Evolutionary conservation across 1,140 invertebrate species (phyloP).

Genomic region (Hesperophylax magnus): DNA sequence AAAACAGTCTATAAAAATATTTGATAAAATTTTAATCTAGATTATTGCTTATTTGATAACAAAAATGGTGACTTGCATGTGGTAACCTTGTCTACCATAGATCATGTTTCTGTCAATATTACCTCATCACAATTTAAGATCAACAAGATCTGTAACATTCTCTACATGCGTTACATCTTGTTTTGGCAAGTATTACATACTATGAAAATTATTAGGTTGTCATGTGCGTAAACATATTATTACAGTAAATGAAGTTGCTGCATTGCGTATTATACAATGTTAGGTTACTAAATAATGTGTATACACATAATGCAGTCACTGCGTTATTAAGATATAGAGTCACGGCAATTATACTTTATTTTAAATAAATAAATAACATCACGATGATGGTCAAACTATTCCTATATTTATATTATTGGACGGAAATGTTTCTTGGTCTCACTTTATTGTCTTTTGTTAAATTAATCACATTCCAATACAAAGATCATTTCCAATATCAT

Average conservation of each 20-base stretch:
- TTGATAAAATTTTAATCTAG: conserved; percentile 13
- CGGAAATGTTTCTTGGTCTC: conserved; percentile 21
- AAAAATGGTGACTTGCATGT: conserved; percentile 36
- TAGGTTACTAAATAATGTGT: background rate
- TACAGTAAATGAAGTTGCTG: too few relatives aligned
- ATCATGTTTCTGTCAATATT: conserved; percentile 2
- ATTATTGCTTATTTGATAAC: conserved; percentile 31
- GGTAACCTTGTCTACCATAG: conserved; percentile 30
- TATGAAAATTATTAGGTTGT: too few relatives aligned
- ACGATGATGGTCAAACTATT: background rate
- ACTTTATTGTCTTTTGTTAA: conserved; percentile 1
- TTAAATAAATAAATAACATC: conserved; percentile 25
- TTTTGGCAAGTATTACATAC: conserved; percentile 13
- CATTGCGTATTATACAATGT: background rate
- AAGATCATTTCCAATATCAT: conserved; percentile 3
- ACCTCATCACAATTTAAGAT: conserved; percentile 8
- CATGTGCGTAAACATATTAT: too few relatives aligned
- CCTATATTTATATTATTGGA: conserved; percentile 15
- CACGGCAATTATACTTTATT: background rate
- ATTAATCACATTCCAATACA: conserved; percentile 7
- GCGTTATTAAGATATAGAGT: background rate
- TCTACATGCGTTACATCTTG: background rate
- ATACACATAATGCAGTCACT: background rate
- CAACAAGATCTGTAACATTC: background rate
- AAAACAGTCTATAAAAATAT: conserved; percentile 48